Base-by-base conservation (phyloP, 2,888 invertebrate species). In the Cloeon dipterum region DNA sequence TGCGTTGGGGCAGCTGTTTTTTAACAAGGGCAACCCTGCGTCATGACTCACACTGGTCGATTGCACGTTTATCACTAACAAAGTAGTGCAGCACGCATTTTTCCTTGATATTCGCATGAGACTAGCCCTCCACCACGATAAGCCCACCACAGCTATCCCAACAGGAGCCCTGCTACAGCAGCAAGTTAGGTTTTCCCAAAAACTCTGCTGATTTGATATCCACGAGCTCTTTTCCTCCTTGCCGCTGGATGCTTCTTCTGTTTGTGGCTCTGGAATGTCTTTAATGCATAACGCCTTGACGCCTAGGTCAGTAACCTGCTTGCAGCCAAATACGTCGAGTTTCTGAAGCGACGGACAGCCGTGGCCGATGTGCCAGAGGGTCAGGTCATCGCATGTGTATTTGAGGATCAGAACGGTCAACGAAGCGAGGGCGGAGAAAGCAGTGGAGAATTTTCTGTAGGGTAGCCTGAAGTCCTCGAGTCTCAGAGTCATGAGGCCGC, bases 391-490 rank as follows among this genome's bases (percentile, higher is more conserved):
- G 32, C 41, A 41, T 11, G 42, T 42, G 37, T 41, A 40, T 4
- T 44, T 33, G 14, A 44, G 37, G 11, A 44, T 42, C 5, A 44
- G 39, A 20, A 40, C 35, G 8, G 38, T 34, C 23, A 44, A 38
- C 16, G 33, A 21, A 11, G 39, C 35, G n/a, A 44, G 32, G n/a
- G 40, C 26, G 25, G 20, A 25, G 3, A 44, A 34, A 17, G 44
- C 36, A 14, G 35, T 33, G 18, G 41, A 37, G 10, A 44, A 20
- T 11, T 39, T 39, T 4, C 26, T 38, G 2, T 41, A 38, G 23
- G 39, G 37, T 42, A 42, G 41, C 8, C 40, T 36, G 13, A 41
- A 35, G 36, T 44, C 44, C 29, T 44, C 44, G 17, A 44, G 21
- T 16, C 40, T 38, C 16, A 44, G 32, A 8, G 39, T 40, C 13